Base-by-base conservation (phyloP, 2,888 invertebrate species). In the Xanthia icteritia region DNA sequence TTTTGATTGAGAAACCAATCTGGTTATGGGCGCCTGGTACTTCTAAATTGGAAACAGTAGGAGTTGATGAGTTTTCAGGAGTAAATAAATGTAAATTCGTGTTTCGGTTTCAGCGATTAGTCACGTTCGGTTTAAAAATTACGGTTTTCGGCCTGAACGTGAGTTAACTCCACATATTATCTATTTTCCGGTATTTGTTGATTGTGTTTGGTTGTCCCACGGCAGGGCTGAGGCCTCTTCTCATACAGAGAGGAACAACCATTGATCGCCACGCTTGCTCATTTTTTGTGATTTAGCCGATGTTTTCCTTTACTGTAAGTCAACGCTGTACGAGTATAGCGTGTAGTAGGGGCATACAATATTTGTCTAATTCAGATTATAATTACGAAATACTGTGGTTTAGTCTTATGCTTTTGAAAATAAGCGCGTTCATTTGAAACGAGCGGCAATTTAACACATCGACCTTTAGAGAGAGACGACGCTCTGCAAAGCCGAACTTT, bases 1-100 rank as follows among this genome's bases (percentile, higher is more conserved):
- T 72, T 79, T 86, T 79, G 86, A 84, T 83, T 83, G 84, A 79
- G 84, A 73, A 79, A 83, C 86, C 73, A 58, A 60, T 65, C 36
- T 23, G 11, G 31, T 27, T 75, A 85, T 86, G 72, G 45, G n/a
- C 66, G 58, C 83, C 86, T 82, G 60, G 86, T 82, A 85, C 73
- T 81, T 81, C 9, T 42, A 36, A 51, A 81, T 27, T 63, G 76
- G 73, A 81, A 72, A 81, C 60, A 70, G 36, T 51, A 9, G 15
- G 27, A 64, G 39, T 75, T 48, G 45, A 75, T 84, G 74, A 80
- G 54, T 84, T 68, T 61, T 63, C 51, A 45, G 6, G 27, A 60
- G 82, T 60, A 73, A 84, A 79, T 79, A 61, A 61, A 70, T 84
- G 66, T 15, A 79, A 75, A 54, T 56, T 60, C 45, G 23, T 54